A percentile compares a stretch with the other conserved stretches of the same genome.
phyloP scores from a whole-genome alignment of 2,888 invertebrate species.

The Lepidocyrtoides sp. region DNA sequence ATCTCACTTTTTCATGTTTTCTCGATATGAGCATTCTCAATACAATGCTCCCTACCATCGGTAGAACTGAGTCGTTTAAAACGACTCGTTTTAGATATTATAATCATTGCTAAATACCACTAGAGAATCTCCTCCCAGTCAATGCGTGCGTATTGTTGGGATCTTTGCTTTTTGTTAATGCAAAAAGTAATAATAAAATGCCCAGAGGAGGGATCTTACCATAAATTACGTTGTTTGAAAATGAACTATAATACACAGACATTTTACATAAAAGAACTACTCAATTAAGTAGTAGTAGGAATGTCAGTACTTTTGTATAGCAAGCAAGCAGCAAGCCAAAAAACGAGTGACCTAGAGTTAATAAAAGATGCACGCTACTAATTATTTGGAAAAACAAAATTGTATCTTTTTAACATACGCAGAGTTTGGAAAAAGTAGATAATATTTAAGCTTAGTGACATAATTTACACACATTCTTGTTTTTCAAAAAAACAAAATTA shows the following conservation, averaged over 20 bases:
- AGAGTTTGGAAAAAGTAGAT: too few species aligned
- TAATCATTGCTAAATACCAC: neutral
- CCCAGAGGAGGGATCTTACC: constrained; percentile 7
- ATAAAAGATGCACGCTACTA: too few species aligned
- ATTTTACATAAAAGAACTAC: too few species aligned
- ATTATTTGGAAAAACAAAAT: too few species aligned
- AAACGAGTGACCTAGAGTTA: too few species aligned
- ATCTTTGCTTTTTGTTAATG: constrained; percentile 22
- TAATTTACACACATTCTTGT: too few species aligned
- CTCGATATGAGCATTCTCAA: neutral
- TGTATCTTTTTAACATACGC: too few species aligned
- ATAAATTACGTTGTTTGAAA: neutral
- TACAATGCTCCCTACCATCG: neutral
- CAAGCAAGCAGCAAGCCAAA: too few species aligned
- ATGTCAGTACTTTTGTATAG: neutral
- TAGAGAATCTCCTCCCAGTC: constrained; percentile 64
- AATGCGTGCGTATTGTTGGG: constrained; percentile 38
- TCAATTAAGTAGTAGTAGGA: neutral
- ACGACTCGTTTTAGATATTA: constrained; percentile 33
- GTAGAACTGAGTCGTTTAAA: neutral
- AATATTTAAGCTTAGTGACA: too few species aligned
- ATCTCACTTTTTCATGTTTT: constrained; percentile 25
- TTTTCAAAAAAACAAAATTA: too few species aligned
- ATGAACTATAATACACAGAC: neutral
- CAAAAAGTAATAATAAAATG: neutral